Base-by-base conservation (phyloP, 2,888 invertebrate genomes). In the Trichogramma evanescens region DNA sequence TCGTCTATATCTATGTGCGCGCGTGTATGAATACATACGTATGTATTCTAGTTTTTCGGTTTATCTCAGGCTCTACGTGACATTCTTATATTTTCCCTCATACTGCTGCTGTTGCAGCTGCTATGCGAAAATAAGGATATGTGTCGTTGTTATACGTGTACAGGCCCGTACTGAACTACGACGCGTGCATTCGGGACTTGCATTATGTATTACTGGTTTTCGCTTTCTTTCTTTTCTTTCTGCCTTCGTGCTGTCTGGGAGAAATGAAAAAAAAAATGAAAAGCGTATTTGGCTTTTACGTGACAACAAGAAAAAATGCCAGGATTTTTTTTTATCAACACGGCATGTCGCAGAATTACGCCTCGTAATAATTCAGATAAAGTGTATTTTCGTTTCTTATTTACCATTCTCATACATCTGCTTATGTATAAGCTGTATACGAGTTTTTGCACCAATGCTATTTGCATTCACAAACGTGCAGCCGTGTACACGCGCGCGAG, bases 11-110 rank as follows among this genome's bases (percentile, higher is more conserved):
- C 45, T 52, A 55, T 48, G 48, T 43, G 50, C 10, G 43, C 9
- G 38, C n/a, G 5, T 7, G 48, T 59, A 62, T 62, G 59, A 58
- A 56, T 56, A 56, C 56, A 50, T 43, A 53, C 42, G 58, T 48
- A 13, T 26, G 52, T 52, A 40, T 26, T 26, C 26, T 26, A 26
- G 26, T 26, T 26, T 26, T 26, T 26, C 26, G 26, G 26, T 26
- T 26, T 26, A 26, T 26, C 26, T 26, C 26, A 26, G 26, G 26
- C 26, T 26, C 26, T 26, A 26, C 26, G 26, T 26, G 26, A 45
- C 45, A 39, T 45, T 39, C 38, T 39, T 45, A 54, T 45, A 54
- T 54, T 44, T 55, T 48, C 43, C 41, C 26, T 10, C 39, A 1
- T 40, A 39, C 49, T 48, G 49, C 49, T 8, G 43, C 49, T 39